Evolutionary conservation across 2,888 invertebrate genomes (phyloP), one percentile per base, ranked within the genome.

Genomic region (Melitaea athalia): DNA sequence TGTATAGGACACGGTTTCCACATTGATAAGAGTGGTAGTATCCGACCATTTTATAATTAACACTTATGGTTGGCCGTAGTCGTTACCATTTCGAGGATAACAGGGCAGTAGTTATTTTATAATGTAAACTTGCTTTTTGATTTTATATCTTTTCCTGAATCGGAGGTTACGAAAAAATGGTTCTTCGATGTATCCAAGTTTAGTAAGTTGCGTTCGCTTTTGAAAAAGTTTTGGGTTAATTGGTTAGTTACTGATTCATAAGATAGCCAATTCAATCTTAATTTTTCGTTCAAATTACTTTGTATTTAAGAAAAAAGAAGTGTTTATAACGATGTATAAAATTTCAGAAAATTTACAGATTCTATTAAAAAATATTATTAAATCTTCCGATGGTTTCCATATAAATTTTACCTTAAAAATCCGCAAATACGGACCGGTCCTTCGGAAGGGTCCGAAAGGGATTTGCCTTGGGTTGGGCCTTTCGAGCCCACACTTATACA

Each of bases 371-470:
- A 79, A 78, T 77, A 78, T 74, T 75, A 75, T 71, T 72, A 68
- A 69, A 70, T 71, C 72, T 72, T 76, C 75, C 73, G 70, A 72
- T 73, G 68, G 72, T 70, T 80, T 81, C 84, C 88, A 86, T 89
- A 92, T 92, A 92, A 91, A 92, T 92, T 92, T 88, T 87, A 90
- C 91, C 91, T 92, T 91, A 92, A 92, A 92, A 92, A 92, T 92
- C 92, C 92, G 89, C 91, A 91, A 92, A 92, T 91, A 90, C 89
- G 89, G 89, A 84, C 84, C 88, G 90, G 88, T 91, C 91, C 91
- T 89, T 85, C 85, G 83, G 85, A 88, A 91, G 91, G 92, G 91
- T 88, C 86, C 88, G 85, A 91, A 91, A 91, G 90, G 92, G 92
- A 91, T 92, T 92, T 92, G 89, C 87, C 85, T 86, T 86, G 91